phyloP scores from a whole-genome alignment of 2,113 vertebrate genomes.

The Oryzias javanicus region DNA sequence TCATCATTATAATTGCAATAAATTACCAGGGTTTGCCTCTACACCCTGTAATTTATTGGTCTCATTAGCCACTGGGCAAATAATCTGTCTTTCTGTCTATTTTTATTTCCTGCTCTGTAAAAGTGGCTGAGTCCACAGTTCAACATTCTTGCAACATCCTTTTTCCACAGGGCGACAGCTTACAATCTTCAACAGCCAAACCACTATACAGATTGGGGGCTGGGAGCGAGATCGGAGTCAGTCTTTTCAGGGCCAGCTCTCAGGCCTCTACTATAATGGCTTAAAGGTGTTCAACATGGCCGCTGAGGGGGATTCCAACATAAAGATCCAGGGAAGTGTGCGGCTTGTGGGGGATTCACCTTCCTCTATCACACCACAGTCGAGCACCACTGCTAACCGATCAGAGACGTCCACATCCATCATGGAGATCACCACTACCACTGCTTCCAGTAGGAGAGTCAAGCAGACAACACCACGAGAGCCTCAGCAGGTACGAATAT shows the following conservation, averaged over 20 bases:
- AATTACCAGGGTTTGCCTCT: constrained; percentile 83
- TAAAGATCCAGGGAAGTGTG: constrained; percentile 94
- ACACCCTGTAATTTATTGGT: constrained; percentile 96
- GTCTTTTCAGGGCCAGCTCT: constrained; percentile 98
- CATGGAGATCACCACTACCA: constrained; percentile 96
- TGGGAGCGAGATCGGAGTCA: constrained; percentile 92
- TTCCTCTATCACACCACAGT: constrained; percentile 97
- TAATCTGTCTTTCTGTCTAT: constrained; percentile 81
- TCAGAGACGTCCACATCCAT: constrained; percentile 96
- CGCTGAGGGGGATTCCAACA: constrained; percentile 94
- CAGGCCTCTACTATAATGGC: constrained; percentile 99
- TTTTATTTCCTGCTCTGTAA: constrained; percentile 52
- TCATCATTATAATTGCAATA: constrained; percentile 93
- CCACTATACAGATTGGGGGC: constrained; percentile 98
- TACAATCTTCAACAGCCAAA: constrained; percentile 99
- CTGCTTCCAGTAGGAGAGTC: constrained; percentile 88
- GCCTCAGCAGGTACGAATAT: constrained; percentile 85
- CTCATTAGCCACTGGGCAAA: constrained; percentile 91
- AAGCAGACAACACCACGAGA: constrained; percentile 91
- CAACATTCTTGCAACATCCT: constrained; percentile 93
- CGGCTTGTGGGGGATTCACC: constrained; percentile 96
- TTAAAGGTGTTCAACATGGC: constrained; percentile 99
- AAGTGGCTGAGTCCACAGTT: constrained; percentile 79
- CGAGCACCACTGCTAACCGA: constrained; percentile 94
- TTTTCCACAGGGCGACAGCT: constrained; percentile 95